phyloP scores from a whole-genome alignment of 2,888 invertebrate species.

The Dicranocentrus wangi region DNA sequence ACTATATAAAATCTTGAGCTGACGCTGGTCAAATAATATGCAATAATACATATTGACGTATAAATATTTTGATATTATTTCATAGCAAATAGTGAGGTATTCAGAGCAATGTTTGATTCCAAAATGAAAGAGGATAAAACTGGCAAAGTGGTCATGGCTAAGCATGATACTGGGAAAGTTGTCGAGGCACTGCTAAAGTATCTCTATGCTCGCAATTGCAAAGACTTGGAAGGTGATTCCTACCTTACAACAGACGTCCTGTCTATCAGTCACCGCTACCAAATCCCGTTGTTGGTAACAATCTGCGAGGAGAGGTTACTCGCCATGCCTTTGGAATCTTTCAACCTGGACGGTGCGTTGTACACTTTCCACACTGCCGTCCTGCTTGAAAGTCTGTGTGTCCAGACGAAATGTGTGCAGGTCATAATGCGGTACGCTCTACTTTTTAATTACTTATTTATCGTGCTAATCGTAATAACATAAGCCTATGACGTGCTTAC shows the following conservation, averaged over 20 bases:
- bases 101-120: background rate
- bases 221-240: constrained; percentile 2
- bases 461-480: background rate
- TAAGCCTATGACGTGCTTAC: background rate
- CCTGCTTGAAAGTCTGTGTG: background rate
- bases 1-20: background rate
- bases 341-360: background rate
- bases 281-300: background rate
- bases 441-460: background rate
- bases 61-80: background rate
- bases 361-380: background rate
- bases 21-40: background rate
- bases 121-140: background rate
- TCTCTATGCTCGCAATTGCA: constrained; percentile 26
- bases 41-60: background rate
- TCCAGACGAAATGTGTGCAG: constrained; percentile 9
- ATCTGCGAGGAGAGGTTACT: constrained; percentile 30
- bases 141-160: background rate
- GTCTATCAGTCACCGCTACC: background rate
- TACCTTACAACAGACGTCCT: background rate
- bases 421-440: constrained; percentile 12
- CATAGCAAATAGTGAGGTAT: constrained; percentile 18
- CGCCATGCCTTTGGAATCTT: constrained; percentile 12
- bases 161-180: background rate
- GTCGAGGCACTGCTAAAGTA: constrained; percentile 24